Conservation (phyloP, 1,140 invertebrate genomes). For the Drosophila dunni region DNA sequence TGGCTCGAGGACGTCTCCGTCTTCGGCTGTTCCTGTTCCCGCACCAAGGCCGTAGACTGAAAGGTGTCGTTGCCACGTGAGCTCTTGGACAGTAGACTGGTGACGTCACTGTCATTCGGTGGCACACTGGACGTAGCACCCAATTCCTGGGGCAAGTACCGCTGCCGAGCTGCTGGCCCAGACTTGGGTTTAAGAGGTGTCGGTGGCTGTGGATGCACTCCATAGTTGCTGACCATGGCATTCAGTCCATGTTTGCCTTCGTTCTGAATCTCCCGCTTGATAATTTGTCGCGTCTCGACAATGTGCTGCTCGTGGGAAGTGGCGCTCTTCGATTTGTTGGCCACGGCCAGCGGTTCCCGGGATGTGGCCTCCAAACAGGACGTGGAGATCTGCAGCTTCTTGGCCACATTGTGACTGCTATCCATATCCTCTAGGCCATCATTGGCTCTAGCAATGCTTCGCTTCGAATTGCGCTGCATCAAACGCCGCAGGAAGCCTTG, state of each 20-base stretch:
- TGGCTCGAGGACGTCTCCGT: constrained; percentile 56
- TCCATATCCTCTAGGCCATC: constrained; percentile 84
- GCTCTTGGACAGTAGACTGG: constrained; percentile 65
- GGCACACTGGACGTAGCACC: constrained; percentile 6
- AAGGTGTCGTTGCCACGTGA: constrained; percentile 68
- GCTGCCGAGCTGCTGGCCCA: constrained; percentile 85
- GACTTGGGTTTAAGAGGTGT: constrained; percentile 80
- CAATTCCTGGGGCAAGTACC: constrained; percentile 86
- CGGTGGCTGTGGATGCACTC: constrained; percentile 58
- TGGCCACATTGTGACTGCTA: constrained; percentile 84
- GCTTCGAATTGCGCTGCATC: constrained; percentile 86
- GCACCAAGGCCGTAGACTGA: constrained; percentile 75
- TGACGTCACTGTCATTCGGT: constrained; percentile 49
- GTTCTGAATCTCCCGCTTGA: constrained; percentile 69
- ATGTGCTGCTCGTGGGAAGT: constrained; percentile 70
- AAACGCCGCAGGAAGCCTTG: constrained; percentile 88
- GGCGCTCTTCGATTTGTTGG: constrained; percentile 65
- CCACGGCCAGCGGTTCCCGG: constrained; percentile 40
- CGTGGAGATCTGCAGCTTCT: constrained; percentile 75
- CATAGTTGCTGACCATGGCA: constrained; percentile 72
- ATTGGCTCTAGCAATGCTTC: constrained; percentile 85
- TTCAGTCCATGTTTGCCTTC: constrained; percentile 70
- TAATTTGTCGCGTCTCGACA: constrained; percentile 73
- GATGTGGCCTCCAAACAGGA: constrained; percentile 59
- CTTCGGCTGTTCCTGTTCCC: constrained; percentile 61